Conservation (phyloP, 2,888 invertebrate genomes). For the Baccha elongata region DNA sequence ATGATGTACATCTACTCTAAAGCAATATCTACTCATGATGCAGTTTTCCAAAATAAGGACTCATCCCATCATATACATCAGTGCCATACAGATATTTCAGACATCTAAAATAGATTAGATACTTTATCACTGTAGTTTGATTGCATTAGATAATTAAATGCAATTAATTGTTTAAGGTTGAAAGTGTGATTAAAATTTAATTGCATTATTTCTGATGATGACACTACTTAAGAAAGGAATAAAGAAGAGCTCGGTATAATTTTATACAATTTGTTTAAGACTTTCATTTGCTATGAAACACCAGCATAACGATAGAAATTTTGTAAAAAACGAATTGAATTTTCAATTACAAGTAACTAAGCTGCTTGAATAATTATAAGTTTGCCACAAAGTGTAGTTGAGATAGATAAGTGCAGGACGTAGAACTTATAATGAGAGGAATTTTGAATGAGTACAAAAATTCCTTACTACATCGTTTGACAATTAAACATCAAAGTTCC, state of each 20-base stretch:
- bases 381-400: background rate
- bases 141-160: slow-evolving; percentile 8
- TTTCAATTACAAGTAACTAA: background rate
- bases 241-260: background rate
- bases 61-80: background rate
- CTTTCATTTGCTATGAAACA: background rate
- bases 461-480: no score
- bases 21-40: background rate
- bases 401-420: background rate
- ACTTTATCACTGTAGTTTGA: slow-evolving; percentile 9
- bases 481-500: no score
- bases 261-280: background rate
- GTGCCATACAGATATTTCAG: background rate
- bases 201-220: background rate
- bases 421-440: background rate
- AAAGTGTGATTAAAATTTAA: slow-evolving; percentile 11
- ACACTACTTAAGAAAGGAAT: no score
- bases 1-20: background rate
- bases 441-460: no score
- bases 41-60: background rate
- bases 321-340: background rate
- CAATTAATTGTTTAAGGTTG: slow-evolving; percentile 16
- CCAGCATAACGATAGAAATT: background rate
- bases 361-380: background rate
- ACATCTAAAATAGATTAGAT: background rate